These are phyloP conservation scores for Junco hyemalis DNA, from an alignment of 2,113 vertebrate genomes.

Conservation along the genomic window DNA sequence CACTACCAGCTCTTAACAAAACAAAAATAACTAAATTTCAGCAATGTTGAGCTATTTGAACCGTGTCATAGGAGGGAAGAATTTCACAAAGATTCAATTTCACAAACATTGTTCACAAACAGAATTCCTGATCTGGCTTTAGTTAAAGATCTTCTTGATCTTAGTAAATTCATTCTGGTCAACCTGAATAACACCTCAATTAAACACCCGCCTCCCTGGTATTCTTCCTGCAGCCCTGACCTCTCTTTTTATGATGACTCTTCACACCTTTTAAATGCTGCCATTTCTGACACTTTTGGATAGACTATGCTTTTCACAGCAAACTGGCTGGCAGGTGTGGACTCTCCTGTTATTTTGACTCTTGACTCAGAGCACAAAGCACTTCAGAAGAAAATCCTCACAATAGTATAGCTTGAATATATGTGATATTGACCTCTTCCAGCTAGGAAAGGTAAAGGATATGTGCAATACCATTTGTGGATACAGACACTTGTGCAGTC, in stretches of 20 bases:
- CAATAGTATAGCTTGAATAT: not conserved
- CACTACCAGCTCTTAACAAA: not conserved
- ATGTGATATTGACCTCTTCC: constrained; percentile 1
- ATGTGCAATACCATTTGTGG: not conserved
- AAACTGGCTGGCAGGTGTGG: not conserved
- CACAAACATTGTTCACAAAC: not conserved
- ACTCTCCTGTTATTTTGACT: not conserved
- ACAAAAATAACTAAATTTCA: not conserved
- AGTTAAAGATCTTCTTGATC: not conserved
- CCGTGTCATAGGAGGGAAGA: not conserved
- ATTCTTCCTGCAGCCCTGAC: not conserved
- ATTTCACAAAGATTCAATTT: not conserved
- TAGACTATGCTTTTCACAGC: not conserved
- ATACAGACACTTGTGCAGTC: not conserved
- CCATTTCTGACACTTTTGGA: not conserved
- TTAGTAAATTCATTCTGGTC: not conserved
- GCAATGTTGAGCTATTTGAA: not conserved
- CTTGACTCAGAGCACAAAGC: not conserved
- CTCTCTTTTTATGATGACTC: not conserved
- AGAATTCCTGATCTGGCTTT: not conserved
- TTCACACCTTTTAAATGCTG: not conserved
- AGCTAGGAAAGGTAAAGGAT: not conserved
- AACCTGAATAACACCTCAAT: not conserved
- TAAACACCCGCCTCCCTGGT: not conserved
- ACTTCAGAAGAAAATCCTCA: not conserved